These are phyloP conservation scores for Dicaeum eximium DNA, from an alignment of 2,113 vertebrate species.

Conservation along the genomic window DNA sequence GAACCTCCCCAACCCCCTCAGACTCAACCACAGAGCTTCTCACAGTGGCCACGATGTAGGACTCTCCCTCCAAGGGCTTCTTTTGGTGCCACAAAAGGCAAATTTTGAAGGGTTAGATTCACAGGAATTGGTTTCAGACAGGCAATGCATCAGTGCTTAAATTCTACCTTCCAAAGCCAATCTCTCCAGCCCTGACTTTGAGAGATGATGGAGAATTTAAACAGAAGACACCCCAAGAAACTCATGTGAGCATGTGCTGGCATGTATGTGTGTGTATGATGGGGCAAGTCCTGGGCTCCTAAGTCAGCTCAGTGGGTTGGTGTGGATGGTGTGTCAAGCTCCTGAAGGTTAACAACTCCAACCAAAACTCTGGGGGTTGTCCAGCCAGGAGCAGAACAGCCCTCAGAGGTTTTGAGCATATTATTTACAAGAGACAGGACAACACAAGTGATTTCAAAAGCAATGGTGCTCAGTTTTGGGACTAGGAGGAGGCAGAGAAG, in stretches of 20 bases:
- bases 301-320: not conserved
- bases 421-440: constrained; percentile 8
- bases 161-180: not conserved
- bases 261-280: not conserved
- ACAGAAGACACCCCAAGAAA: not conserved
- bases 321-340: not conserved
- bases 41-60: accelerated
- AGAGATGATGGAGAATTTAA: not conserved
- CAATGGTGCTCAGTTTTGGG: not conserved
- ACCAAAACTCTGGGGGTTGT: not conserved
- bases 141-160: not conserved
- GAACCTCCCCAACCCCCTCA: not conserved
- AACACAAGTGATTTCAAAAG: not conserved
- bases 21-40: not conserved
- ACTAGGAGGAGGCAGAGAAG: not conserved
- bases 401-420: not conserved
- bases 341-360: not conserved
- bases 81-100: not conserved
- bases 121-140: not conserved
- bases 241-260: not conserved
- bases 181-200: not conserved
- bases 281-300: not conserved
- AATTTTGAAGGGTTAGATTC: not conserved
- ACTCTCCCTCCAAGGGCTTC: not conserved
- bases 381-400: not conserved